phyloP scores from a whole-genome alignment of 2,888 invertebrate genomes.

The Beris morrisii region DNA sequence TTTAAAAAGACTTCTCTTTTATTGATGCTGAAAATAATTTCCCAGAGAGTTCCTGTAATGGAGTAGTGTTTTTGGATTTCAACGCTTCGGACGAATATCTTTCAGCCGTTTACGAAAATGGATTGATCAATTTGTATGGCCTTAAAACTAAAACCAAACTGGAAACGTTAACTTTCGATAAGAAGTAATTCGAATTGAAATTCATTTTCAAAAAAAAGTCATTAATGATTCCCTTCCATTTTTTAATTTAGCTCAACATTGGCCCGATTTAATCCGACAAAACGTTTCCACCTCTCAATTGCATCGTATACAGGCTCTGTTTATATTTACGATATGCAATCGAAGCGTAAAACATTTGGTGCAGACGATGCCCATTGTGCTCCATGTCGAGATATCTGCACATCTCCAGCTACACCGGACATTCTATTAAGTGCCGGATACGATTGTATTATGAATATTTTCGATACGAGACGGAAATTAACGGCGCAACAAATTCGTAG shows the following conservation, averaged over 20 bases:
- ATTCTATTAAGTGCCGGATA: conserved; percentile 53
- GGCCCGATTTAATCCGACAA: conserved; percentile 53
- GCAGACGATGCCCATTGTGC: conserved; percentile 49
- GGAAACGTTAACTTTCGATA: conserved; percentile 49
- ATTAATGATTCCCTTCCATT: neutral
- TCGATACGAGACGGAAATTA: conserved; percentile 50
- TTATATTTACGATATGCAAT: conserved; percentile 50
- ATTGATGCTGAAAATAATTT: no score
- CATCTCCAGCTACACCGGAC: conserved; percentile 48
- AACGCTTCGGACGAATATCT: conserved; percentile 54
- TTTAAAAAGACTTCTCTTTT: no score
- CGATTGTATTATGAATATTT: conserved; percentile 53
- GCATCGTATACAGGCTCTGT: conserved; percentile 52
- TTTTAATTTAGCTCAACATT: conserved; percentile 48
- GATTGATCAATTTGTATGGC: conserved; percentile 51
- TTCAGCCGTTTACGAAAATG: conserved; percentile 52
- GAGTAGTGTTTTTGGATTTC: conserved; percentile 52
- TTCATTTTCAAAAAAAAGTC: neutral
- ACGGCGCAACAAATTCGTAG: conserved; percentile 45
- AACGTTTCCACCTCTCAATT: conserved; percentile 50
- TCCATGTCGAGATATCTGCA: conserved; percentile 53
- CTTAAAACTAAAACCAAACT: conserved; percentile 51
- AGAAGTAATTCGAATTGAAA: conserved; percentile 43
- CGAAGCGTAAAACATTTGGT: conserved; percentile 48
- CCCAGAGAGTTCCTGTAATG: conserved; percentile 46